phyloP scores from a whole-genome alignment of 2,888 invertebrate species.

The Poecilobothrus nobilitatus region DNA sequence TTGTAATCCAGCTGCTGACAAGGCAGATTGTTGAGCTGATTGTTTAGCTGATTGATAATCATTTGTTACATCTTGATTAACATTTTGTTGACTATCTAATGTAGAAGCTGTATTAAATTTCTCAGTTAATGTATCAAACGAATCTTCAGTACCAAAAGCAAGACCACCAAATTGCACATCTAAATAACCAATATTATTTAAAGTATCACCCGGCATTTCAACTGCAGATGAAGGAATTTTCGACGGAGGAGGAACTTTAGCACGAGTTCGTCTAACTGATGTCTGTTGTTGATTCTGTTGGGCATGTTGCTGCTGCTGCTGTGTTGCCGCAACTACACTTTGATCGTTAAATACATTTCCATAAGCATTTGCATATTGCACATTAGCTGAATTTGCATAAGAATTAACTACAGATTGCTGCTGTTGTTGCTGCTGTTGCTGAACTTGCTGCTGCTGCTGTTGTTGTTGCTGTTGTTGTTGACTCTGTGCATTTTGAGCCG shows the following conservation, averaged over 20 bases:
- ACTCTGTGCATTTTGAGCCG: conserved; percentile 34
- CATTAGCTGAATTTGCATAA: conserved; percentile 22
- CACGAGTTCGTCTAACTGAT: conserved; percentile 51
- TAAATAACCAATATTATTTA: conserved; percentile 62
- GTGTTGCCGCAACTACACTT: conserved; percentile 22
- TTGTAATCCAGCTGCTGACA: conserved; percentile 35
- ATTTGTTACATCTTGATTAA: conserved; percentile 29
- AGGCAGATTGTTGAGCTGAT: conserved; percentile 27
- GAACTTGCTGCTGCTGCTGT: not conserved
- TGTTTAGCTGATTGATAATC: conserved; percentile 39
- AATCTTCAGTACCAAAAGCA: conserved; percentile 56
- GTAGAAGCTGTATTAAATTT: conserved; percentile 39
- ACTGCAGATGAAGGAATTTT: conserved; percentile 91
- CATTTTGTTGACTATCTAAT: conserved; percentile 37
- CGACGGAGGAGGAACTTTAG: conserved; percentile 74
- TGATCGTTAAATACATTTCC: conserved; percentile 40
- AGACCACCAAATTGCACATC: conserved; percentile 92
- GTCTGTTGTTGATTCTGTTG: conserved; percentile 28
- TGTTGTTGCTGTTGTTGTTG: conserved; percentile 13
- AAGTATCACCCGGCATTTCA: conserved; percentile 89
- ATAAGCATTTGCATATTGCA: conserved; percentile 40
- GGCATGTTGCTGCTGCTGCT: conserved; percentile 29
- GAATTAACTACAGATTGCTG: not conserved
- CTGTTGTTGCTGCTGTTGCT: not conserved
- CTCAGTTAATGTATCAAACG: conserved; percentile 41